Base-by-base conservation (phyloP, 1,140 invertebrate genomes). In the Nebria ingens region DNA sequence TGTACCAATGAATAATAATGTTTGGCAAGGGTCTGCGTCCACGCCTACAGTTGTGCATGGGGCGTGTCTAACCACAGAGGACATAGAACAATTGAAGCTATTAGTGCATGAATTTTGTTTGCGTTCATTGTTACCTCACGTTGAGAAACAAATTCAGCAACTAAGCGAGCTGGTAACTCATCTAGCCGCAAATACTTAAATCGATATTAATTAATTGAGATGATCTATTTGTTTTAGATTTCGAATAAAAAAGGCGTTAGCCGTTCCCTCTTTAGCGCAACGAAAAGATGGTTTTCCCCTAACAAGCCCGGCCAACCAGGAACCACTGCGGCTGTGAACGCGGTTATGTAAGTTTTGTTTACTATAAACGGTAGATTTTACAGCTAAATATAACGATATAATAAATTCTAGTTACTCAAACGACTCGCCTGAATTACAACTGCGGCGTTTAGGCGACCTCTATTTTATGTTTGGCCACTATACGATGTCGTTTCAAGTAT, bases 401-500 rank as follows among this genome's bases (percentile, higher is more conserved):
- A 56, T 57, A 19, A 64, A 53, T 63, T 74, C 51, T 61, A 91
- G 87, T 57, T 95, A 96, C 69, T 83, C 86, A 17, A 74, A 75
- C 25, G 94, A 97, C 70, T 92, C 94, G 42, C 84, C 89, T 2
- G 97, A 99, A 73, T 75, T 98, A 38, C 94, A 98, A 68, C 80
- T 94, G 20, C 79, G 96, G 56, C 84, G 93, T 55, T 70, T 98
- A 29, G 97, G 89, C 2, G 97, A 99, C 73, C 73, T 99, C 0
- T 94, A 91, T 69, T 98, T 99, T 67, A 85, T 98, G 79, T 94
- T 98, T 70, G 91, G 93, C 9, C 84, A 96, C 62, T 98, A 98
- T 74, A 82, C 86, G 58, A 75, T 89, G 53, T 92, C 97, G 1
- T 97, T 94, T 73, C 89, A 88, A 67, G 83, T 89, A 0, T 99